These are phyloP conservation scores for Nesogale talazaci DNA, from an alignment of 2,113 vertebrate genomes.

Conservation along the genomic window DNA sequence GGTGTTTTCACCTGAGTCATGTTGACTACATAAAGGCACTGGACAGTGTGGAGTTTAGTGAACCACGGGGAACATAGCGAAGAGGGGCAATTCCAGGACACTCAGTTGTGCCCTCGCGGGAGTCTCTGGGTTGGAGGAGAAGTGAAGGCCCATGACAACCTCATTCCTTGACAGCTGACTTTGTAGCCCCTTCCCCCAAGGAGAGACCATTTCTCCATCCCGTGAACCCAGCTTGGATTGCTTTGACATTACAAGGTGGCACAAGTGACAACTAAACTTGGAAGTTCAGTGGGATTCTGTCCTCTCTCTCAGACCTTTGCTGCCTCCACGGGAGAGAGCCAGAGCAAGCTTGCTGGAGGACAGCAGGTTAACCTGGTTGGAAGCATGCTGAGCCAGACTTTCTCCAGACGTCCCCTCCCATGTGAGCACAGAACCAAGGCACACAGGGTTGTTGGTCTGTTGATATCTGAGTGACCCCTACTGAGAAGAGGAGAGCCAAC, in stretches of 20 bases:
- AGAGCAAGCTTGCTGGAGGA: neutral
- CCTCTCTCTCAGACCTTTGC: neutral
- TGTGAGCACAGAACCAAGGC: neutral
- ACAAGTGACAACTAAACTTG: neutral
- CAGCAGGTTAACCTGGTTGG: neutral
- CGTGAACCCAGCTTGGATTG: neutral
- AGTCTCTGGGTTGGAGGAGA: neutral
- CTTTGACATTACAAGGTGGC: too few species aligned
- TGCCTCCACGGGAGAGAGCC: neutral
- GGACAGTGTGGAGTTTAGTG: too few species aligned
- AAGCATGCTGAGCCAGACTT: neutral
- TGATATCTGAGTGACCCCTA: neutral
- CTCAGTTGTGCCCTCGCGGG: neutral
- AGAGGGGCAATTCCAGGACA: too few species aligned
- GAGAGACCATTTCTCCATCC: neutral
- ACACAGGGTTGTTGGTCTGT: neutral
- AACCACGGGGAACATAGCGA: too few species aligned
- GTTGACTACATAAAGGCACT: too few species aligned
- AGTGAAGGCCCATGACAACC: neutral
- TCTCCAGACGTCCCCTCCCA: neutral
- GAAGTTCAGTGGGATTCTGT: neutral
- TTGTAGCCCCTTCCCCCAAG: neutral
- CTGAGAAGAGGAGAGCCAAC: neutral
- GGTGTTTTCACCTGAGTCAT: too few species aligned
- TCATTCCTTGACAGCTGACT: neutral